Base-by-base conservation (phyloP, 2,888 invertebrate genomes). In the Drosophila differens region DNA sequence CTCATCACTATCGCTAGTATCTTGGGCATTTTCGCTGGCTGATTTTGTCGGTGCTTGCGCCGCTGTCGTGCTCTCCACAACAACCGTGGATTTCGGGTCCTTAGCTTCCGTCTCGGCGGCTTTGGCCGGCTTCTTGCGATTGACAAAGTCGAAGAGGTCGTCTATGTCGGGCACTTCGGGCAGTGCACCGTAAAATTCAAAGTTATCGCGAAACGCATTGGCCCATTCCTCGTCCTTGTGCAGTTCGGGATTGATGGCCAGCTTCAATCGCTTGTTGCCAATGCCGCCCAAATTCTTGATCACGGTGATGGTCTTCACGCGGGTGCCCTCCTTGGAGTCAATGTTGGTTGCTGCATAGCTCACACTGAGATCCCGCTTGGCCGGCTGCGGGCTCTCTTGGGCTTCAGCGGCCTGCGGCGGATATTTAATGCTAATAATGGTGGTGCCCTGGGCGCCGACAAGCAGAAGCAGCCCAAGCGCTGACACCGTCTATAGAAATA, bases 321-420 rank as follows among this genome's bases (percentile, higher is more conserved):
- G 93, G 3, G 93, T 92, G 12, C 94, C 93, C 58, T 92, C 91
- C 67, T 92, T 93, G 41, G 93, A 92, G 37, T 92, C 92, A 55
- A 93, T 93, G 52, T 93, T 92, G 60, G 93, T 93, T 16, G 93
- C 93, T 12, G 94, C 84, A 89, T 93, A 93, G 65, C 93, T 93
- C 39, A 92, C 83, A 72, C 93, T 93, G n/a, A 93, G 78, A 59
- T 93, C 93, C 49, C 93, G 70, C 68, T 93, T 93, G 12, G 85
- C 77, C 51, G 90, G 92, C 66, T 89, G 84, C n/a, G 69, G 39
- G 44, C 51, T 78, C 35, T 83, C 74, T n/a, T 71, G 49, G 2
- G 35, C 37, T 32, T 61, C 57, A 19, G 39, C 58, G 37, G 60
- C 57, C n/a, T 75, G 74, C 52, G 71, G 82, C 41, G 91, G 90